Base-by-base conservation (phyloP, 2,888 invertebrate species). In the Apamea sordens region DNA sequence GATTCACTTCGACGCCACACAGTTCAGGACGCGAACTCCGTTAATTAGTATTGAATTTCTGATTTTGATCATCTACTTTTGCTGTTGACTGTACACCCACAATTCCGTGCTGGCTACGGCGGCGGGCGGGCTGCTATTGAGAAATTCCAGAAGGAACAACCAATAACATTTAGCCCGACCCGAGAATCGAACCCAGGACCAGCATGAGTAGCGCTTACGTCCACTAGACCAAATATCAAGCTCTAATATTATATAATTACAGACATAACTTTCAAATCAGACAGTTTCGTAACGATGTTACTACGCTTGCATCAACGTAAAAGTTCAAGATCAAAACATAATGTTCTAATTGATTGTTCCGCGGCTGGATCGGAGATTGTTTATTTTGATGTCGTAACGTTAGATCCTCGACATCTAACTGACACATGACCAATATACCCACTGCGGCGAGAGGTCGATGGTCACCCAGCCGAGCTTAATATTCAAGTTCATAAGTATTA, bases 281-380 rank as follows among this genome's bases (percentile, higher is more conserved):
- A 64, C 11, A 70, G 64, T 82, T 79, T 77, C 71, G 69, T 76
- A 80, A 79, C 28, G 56, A 73, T 32, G 15, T n/a, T 44, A 47
- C 36, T 73, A n/a, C 59, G 73, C 41, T 82, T 82, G 79, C 88
- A 83, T 80, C 82, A 89, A 69, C 28, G 18, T 64, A 75, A 88
- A 89, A 89, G 86, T 88, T 86, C 85, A 85, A 86, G 89, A 84
- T 61, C 85, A 85, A 83, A 69, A 53, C 59, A 77, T 76, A 65
- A 80, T 74, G 80, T 80, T 82, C 79, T 84, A 88, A 89, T 86
- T 79, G 83, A 89, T 88, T 81, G 86, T 86, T 78, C 64, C 74
- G 77, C 56, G 21, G 53, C 63, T 53, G n/a, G 59, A 36, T 70
- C 44, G 41, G 76, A 69, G 75, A 86, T 82, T 83, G 76, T 76